These are phyloP conservation scores for Sinosuthora webbiana DNA, from an alignment of 2,113 vertebrate species.

Conservation along the genomic window DNA sequence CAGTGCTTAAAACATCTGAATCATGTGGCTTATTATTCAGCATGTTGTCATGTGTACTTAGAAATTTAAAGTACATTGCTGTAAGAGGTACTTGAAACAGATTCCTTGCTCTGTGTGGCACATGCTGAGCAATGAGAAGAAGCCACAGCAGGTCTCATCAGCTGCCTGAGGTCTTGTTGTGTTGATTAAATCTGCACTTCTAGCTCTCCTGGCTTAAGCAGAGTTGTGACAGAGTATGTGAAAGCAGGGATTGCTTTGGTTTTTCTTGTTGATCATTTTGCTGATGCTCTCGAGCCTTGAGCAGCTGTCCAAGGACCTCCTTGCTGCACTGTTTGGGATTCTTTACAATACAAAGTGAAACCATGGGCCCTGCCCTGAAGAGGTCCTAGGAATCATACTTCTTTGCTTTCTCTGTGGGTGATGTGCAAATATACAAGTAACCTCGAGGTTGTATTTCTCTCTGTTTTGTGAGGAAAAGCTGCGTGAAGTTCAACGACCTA, in stretches of 20 bases:
- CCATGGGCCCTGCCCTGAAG: fast-evolving
- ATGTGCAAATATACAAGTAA: not conserved
- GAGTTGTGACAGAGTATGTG: not conserved
- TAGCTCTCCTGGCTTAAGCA: not conserved
- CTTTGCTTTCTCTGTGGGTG: not conserved
- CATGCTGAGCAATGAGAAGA: not conserved
- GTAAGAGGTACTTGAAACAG: not conserved
- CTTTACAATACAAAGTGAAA: not conserved
- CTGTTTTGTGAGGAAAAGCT: not conserved
- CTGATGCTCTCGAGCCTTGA: not conserved
- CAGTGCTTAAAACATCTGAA: not conserved
- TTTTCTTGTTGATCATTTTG: not conserved
- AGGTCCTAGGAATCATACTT: fast-evolving
- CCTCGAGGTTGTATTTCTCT: not conserved
- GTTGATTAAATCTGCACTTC: not conserved
- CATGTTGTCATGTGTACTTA: not conserved
- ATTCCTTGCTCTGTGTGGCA: fast-evolving
- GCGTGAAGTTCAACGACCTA: not conserved
- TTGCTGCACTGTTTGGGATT: not conserved
- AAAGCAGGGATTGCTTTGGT: not conserved
- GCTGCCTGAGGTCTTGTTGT: not conserved
- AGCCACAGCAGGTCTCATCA: not conserved
- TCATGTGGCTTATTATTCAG: not conserved
- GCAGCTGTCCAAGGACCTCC: not conserved
- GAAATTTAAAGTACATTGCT: not conserved